A percentile compares a stretch with the other conserved stretches of the same genome.
These are phyloP conservation scores for Cotesia vestalis DNA, from an alignment of 1,140 invertebrate species.

Conservation along the genomic window DNA sequence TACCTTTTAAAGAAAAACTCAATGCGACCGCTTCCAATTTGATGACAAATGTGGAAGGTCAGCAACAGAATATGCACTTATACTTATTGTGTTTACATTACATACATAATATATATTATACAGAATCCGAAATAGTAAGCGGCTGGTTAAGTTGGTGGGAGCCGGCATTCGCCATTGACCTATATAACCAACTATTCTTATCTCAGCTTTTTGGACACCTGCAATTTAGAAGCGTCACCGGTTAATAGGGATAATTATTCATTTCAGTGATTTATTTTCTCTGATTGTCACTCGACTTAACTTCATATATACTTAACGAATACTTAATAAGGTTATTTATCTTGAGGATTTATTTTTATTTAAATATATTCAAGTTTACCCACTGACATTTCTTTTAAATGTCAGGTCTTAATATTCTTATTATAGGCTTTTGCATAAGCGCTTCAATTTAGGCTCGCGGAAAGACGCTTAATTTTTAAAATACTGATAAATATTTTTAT, in stretches of 20 bases:
- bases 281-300: not conserved
- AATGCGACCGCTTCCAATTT: too few relatives aligned
- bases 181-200: constrained; percentile 45
- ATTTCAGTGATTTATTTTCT: not conserved
- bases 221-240: constrained; percentile 24
- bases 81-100: too few relatives aligned
- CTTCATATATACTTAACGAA: not conserved
- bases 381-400: too few relatives aligned
- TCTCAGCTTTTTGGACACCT: not conserved
- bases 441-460: too few relatives aligned
- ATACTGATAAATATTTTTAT: too few relatives aligned
- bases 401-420: not conserved
- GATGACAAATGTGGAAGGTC: constrained; percentile 47
- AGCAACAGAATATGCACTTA: constrained; percentile 32
- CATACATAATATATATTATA: not conserved
- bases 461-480: too few relatives aligned
- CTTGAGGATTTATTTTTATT: too few relatives aligned
- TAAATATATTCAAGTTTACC: too few relatives aligned
- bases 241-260: not conserved
- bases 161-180: constrained; percentile 48
- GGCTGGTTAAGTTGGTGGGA: not conserved
- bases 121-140: constrained; percentile 45
- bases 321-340: too few relatives aligned
- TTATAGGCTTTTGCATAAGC: not conserved
- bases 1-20: too few relatives aligned